These are phyloP conservation scores for Stegostoma tigrinum DNA, from an alignment of 2,113 vertebrate species.

Conservation along the genomic window DNA sequence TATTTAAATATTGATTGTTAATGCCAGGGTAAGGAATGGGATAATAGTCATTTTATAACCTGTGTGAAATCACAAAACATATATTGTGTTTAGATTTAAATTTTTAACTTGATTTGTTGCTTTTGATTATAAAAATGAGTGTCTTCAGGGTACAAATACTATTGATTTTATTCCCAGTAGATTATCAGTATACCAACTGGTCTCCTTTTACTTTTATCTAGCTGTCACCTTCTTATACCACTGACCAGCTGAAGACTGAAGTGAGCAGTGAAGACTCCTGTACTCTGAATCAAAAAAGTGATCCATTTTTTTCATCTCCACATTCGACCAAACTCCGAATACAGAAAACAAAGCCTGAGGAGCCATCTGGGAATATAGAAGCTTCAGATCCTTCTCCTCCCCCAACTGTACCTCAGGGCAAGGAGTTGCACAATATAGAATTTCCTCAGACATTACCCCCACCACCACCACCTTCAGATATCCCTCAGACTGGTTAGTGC, in stretches of 20 bases:
- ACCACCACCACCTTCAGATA: constrained; percentile 41
- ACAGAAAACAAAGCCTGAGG: constrained; percentile 25
- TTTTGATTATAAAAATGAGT: not conserved
- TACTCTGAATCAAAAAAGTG: constrained; percentile 14
- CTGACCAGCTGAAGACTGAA: constrained; percentile 9
- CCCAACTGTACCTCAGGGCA: constrained; percentile 33
- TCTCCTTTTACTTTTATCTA: not conserved
- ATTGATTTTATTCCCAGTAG: not conserved
- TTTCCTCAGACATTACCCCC: constrained; percentile 37
- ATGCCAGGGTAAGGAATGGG: not conserved
- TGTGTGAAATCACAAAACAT: not conserved
- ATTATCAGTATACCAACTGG: constrained; percentile 1
- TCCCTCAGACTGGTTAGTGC: constrained; percentile 43
- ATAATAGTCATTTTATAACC: not conserved
- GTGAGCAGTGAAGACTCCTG: not conserved
- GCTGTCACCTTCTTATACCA: not conserved
- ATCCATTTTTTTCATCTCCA: constrained; percentile 7
- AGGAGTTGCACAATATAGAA: constrained; percentile 17
- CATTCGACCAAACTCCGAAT: not conserved
- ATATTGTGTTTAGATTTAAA: not conserved
- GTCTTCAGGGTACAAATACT: not conserved
- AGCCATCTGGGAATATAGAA: not conserved
- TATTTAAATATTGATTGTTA: not conserved
- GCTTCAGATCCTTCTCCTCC: not conserved
- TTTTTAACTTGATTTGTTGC: not conserved